A percentile compares a stretch with the other conserved stretches of the same genome.
phyloP scores from a whole-genome alignment of 2,113 vertebrate genomes.

The Donacobius atricapilla region DNA sequence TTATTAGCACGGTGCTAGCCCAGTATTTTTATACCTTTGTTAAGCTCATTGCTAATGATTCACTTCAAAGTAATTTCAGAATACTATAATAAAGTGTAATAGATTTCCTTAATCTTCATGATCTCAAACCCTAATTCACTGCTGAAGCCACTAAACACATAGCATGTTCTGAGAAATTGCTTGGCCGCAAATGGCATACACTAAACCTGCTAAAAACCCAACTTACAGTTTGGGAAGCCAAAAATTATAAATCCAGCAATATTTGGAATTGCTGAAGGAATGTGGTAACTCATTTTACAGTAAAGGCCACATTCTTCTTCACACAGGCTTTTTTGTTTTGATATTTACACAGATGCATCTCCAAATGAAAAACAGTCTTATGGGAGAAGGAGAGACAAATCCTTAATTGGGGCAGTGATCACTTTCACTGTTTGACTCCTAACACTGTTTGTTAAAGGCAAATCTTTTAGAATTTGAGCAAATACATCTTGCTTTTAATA shows the following conservation, averaged over 20 bases:
- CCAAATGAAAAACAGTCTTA: background rate
- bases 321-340: background rate
- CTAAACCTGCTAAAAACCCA: background rate
- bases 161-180: background rate
- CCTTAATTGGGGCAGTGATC: background rate
- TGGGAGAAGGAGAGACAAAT: background rate
- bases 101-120: conserved; percentile 42
- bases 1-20: conserved; percentile 31
- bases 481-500: background rate
- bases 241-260: background rate
- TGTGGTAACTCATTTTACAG: background rate
- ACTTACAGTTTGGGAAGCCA: background rate
- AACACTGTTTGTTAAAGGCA: background rate
- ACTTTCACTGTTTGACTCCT: background rate
- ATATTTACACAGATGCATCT: background rate
- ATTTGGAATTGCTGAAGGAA: background rate
- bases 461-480: background rate
- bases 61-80: conserved; percentile 39
- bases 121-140: background rate
- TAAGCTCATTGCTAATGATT: conserved; percentile 42
- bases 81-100: conserved; percentile 26
- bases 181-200: conserved; percentile 5
- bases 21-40: background rate
- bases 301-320: background rate
- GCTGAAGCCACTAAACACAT: background rate